Base-by-base conservation (phyloP, 2,797 vertebrate genomes). In the Malacoraja senta region DNA sequence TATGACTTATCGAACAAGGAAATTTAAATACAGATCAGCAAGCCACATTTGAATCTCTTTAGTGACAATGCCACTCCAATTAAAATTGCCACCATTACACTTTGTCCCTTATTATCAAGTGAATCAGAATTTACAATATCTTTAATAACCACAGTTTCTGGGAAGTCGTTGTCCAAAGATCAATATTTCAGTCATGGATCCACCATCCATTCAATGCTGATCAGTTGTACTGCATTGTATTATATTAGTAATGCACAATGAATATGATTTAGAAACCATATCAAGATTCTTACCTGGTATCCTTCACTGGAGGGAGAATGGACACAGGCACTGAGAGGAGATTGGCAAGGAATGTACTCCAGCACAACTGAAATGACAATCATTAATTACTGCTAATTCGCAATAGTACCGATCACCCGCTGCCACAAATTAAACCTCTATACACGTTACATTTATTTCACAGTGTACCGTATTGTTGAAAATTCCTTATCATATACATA, bases 301-400 rank as follows among this genome's bases (percentile, higher is more conserved):
- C 97, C 95, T 96, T 96, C 94, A 99, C 97, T 24, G 96, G 96
- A 93, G 99, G 98, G 93, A 98, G 97, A 95, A 99, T 95, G 65
- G 98, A 98, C 68, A 97, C 93, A 2, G 99, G 99, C 93, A 99
- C 95, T 12, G 98, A 99, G 72, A 99, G 95, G 0, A 99, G 93
- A 80, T 94, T 96, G 94, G 96, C 96, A 84, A 99, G 86, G 84
- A 97, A 93, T 9, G 95, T 93, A 94, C 97, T 99, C 99, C 99
- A 99, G 93, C 97, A 97, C 97, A 99, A 98, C 99, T 99, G 96
- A 94, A 94, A 96, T 68, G 21, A 94, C 21, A 77, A 78, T 94
- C 2, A 81, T 26, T 8, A 72, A 68, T 21, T 7, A 12, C 58
- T 65, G 77, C n/a, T 65, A 84, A 13, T 65, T 38, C 53, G 35